These are phyloP conservation scores for Eulemur albifrons DNA, from an alignment of 2,797 vertebrate genomes.

Conservation along the genomic window DNA sequence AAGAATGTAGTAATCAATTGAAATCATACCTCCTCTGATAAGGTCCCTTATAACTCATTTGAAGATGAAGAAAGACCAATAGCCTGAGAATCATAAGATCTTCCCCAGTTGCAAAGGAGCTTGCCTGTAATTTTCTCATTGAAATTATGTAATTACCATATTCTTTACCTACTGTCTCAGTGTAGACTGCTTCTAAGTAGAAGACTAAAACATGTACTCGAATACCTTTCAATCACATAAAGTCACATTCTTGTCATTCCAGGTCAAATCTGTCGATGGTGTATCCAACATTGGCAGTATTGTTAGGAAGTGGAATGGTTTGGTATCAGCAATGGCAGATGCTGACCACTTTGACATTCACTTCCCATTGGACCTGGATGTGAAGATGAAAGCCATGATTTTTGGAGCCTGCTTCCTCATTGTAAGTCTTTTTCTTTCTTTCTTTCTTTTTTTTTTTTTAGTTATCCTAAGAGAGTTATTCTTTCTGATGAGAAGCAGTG, in stretches of 20 bases:
- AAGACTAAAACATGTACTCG: background rate
- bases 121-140: background rate
- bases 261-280: constrained; percentile 86
- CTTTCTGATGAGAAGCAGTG: background rate
- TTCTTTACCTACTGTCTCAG: background rate
- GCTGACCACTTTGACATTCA: constrained; percentile 88
- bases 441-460: constrained; percentile 4
- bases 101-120: background rate
- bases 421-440: constrained; percentile 78
- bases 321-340: constrained; percentile 82
- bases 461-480: background rate
- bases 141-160: background rate
- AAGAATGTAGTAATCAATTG: background rate
- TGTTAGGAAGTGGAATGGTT: constrained; percentile 87
- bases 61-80: background rate
- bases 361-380: constrained; percentile 88
- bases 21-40: background rate
- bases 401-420: constrained; percentile 90
- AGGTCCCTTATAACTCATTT: background rate
- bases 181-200: background rate
- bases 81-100: background rate
- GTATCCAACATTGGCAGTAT: constrained; percentile 82
- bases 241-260: constrained; percentile 16
- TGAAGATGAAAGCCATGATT: constrained; percentile 89
- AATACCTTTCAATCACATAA: background rate